These are phyloP conservation scores for Hypolimnas misippus DNA, from an alignment of 2,888 invertebrate species.

Conservation along the genomic window DNA sequence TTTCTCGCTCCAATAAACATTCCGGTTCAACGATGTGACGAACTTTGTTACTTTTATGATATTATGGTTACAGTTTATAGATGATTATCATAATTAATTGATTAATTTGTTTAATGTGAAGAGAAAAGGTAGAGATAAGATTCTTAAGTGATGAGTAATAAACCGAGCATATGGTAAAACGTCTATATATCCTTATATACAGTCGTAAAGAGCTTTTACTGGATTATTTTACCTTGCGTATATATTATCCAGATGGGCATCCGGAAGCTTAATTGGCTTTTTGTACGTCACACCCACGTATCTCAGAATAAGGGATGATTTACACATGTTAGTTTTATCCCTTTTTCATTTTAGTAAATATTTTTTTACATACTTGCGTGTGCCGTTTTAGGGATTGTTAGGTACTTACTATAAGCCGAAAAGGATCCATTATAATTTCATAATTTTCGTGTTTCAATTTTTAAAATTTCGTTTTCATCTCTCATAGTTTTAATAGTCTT, in stretches of 20 bases:
- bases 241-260: conserved; percentile 16
- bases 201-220: conserved; percentile 16
- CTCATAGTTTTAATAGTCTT: too few species aligned
- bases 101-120: not conserved
- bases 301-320: not conserved
- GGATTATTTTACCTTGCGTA: conserved; percentile 11
- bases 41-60: conserved; percentile 31
- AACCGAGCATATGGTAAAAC: not conserved
- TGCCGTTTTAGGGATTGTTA: not conserved
- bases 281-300: not conserved
- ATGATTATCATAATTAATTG: not conserved
- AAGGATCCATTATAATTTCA: too few species aligned
- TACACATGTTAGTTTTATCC: not conserved
- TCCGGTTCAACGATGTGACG: conserved; percentile 54
- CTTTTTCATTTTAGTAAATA: not conserved
- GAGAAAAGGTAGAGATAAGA: not conserved
- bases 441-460: too few species aligned
- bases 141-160: not conserved
- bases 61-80: not conserved
- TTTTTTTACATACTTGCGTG: not conserved
- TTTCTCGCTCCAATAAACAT: conserved; percentile 72
- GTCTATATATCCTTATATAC: not conserved
- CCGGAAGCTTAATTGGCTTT: conserved; percentile 19
- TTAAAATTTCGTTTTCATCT: too few species aligned
- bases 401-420: not conserved